Evolutionary conservation across 2,888 invertebrate genomes (phyloP), one percentile per base, ranked within the genome.

Genomic region (Chloroclystis v-ata): DNA sequence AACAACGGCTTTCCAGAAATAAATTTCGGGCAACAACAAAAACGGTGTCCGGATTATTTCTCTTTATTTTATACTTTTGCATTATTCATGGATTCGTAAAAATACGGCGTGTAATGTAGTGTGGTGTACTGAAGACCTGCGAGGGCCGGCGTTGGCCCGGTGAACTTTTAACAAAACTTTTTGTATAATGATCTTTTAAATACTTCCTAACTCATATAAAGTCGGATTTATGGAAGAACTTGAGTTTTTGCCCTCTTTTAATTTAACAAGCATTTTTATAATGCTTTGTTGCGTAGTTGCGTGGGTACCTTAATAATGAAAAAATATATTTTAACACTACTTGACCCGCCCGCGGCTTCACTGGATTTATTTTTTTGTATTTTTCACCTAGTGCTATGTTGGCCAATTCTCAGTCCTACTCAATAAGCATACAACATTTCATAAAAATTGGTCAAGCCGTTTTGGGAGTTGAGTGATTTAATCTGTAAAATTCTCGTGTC

Each of bases 111-210:
- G 40, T 49, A 42, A 42, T 37, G 28, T 49, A 16, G 30, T 39
- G 35, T 37, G 16, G 28, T 14, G 13, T 37, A 33, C 29, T 43
- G 38, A 49, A 29, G 32, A 42, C 24, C 37, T 37, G 35, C 29
- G 20, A 25, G 28, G 20, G 37, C 38, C 16, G 37, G 30, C 38
- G n/a, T 16, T 24, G 13, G 45, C 44, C 32, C 24, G 32, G 37
- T 41, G 47, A 51, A 55, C 24, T 37, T 41, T 35, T 25, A 45
- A 33, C 43, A 47, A 51, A 56, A 56, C 48, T 57, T 61, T 52
- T 43, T 40, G 24, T 48, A 39, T 54, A 52, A 61, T 53, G 49
- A 60, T 61, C 56, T 57, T 58, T 59, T 65, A 61, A 61, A 54
- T 52, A 60, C 56, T 62, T 60, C 49, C 40, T 47, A 56, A 59